Base-by-base conservation (phyloP, 2,797 vertebrate genomes). In the Pelochelys cantorii region DNA sequence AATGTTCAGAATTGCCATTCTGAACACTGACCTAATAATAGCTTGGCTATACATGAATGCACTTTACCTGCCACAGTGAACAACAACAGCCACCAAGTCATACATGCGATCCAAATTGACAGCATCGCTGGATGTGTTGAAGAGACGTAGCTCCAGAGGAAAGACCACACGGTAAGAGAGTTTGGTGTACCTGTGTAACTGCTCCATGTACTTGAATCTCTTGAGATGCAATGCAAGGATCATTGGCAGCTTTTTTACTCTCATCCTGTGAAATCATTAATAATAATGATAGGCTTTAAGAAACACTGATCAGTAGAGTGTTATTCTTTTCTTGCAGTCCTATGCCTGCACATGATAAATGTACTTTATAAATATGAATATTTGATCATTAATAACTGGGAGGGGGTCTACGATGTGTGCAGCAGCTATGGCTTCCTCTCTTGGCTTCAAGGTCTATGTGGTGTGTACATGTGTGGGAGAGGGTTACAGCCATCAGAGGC, bases 201-300 rank as follows among this genome's bases (percentile, higher is more conserved):
- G 99, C 96, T 99, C 99, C 99, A 99, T 99, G 93, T 99, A 99
- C 98, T 99, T 99, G 95, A 99, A 99, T 89, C 99, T 98, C 97
- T 99, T 99, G 84, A 99, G 98, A 96, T 99, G 99, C 54, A 99
- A 98, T 4, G 99, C 99, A 97, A 99, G 97, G 95, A 99, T 99
- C 99, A 99, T 99, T 22, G 99, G 99, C 88, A 99, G 98, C 96
- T 99, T 99, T 98, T 99, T 99, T 15, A 99, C 99, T 83, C 98
- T 97, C 98, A 98, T 98, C 97, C 98, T 98, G 93, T 56, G 80
- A 93, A 96, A 92, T 1, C 85, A 37, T 4, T 31, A 65, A 82
- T 0, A 81, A 84, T 55, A 55, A 10, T 68, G 7, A 7, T 34
- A 88, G 11, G 92, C 12, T 0, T 29, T 23, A 60, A 84, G 81